A percentile compares a stretch with the other conserved stretches of the same genome.
Conservation (phyloP, 2,888 invertebrate genomes). For the Paralinhomoeus sp. region DNA sequence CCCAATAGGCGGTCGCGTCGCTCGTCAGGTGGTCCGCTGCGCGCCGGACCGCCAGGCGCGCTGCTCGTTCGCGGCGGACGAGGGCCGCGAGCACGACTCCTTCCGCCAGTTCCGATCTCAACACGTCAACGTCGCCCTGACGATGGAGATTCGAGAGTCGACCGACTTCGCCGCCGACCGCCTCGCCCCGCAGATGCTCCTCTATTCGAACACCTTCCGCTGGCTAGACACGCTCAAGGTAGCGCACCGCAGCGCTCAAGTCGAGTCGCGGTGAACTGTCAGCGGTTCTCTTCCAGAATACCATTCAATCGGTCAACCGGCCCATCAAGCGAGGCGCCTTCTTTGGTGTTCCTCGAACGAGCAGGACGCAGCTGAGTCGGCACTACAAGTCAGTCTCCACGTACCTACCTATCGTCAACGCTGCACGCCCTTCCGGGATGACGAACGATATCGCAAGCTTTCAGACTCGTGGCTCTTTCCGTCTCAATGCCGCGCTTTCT, state of each 20-base stretch:
- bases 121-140: conserved; percentile 51
- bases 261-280: neutral
- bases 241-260: neutral
- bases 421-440: neutral
- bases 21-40: conserved; percentile 81
- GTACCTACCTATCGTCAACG: neutral
- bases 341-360: conserved; percentile 57
- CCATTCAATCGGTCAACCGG: conserved; percentile 60
- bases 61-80: conserved; percentile 82
- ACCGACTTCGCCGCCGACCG: conserved; percentile 6
- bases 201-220: conserved; percentile 23
- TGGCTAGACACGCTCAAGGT: conserved; percentile 43
- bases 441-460: conserved; percentile 24
- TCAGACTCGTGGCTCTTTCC: conserved; percentile 57
- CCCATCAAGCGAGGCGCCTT: conserved; percentile 73
- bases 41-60: conserved; percentile 87
- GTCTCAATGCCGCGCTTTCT: conserved; percentile 55
- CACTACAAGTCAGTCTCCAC: conserved; percentile 36
- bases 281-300: conserved; percentile 24
- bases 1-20: too few species aligned
- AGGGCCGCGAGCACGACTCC: conserved; percentile 73
- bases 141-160: conserved; percentile 43
- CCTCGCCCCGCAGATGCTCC: conserved; percentile 10
- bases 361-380: conserved; percentile 69
- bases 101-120: conserved; percentile 77